Evolutionary conservation across 2,888 invertebrate genomes (phyloP).

Genomic region (Epinotia bilunana): DNA sequence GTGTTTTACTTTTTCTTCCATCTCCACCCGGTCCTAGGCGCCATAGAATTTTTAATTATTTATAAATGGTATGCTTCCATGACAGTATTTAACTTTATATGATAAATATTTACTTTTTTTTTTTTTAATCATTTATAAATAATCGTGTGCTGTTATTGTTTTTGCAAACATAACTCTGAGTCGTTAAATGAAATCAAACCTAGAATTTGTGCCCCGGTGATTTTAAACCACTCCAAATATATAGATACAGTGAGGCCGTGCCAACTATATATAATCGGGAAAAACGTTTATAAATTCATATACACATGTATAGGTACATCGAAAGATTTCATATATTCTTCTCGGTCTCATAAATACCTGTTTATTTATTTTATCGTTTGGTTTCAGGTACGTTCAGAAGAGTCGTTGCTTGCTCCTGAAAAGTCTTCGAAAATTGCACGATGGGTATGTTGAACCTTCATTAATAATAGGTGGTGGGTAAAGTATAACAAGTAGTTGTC

Average conservation of each 20-base stretch:
- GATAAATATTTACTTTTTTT: background rate
- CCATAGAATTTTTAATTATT: background rate
- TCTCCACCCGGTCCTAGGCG: background rate
- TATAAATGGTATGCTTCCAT: constrained; percentile 1
- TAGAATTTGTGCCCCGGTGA: background rate
- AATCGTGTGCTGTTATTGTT: background rate
- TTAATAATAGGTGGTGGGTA: constrained; percentile 63
- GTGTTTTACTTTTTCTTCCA: constrained; percentile 5
- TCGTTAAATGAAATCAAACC: background rate
- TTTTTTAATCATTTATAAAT: background rate
- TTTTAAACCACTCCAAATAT: background rate
- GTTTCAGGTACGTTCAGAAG: constrained; percentile 82
- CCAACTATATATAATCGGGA: too few relatives aligned
- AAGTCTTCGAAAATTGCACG: constrained; percentile 71
- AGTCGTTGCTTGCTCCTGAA: constrained; percentile 76
- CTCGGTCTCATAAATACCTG: background rate
- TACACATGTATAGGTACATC: background rate
- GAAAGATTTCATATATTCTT: background rate
- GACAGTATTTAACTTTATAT: background rate
- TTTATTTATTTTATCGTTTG: constrained; percentile 42
- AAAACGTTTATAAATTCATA: background rate
- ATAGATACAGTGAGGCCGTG: too few relatives aligned
- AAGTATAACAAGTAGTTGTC: background rate
- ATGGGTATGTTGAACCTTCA: constrained; percentile 74
- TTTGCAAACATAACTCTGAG: background rate